A percentile compares a stretch with the other conserved stretches of the same genome.
These are phyloP conservation scores for Sternotherus odoratus DNA, from an alignment of 2,797 vertebrate species.

Conservation along the genomic window DNA sequence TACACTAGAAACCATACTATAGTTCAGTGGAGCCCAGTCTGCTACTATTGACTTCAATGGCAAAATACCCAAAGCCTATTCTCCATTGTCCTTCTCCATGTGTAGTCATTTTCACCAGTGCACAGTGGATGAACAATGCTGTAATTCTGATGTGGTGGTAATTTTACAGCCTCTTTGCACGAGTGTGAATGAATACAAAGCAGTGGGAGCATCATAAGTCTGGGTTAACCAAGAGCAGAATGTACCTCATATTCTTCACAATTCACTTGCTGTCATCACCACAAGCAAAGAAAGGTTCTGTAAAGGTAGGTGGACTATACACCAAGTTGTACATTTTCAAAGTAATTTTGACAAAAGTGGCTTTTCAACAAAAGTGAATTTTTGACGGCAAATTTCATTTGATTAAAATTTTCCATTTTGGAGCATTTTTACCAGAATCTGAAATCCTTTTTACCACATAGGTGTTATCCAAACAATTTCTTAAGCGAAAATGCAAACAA, in stretches of 20 bases:
- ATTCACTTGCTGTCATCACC: background rate
- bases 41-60: background rate
- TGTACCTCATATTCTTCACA: background rate
- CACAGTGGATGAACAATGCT: background rate
- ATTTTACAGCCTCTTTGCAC: background rate
- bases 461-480: background rate
- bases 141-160: background rate
- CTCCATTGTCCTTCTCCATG: background rate
- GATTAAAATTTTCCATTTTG: background rate
- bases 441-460: background rate
- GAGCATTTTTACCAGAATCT: background rate
- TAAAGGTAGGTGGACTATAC: background rate
- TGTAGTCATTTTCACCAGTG: background rate
- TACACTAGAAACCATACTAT: accelerated
- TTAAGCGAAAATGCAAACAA: background rate
- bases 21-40: background rate
- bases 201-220: background rate
- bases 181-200: background rate
- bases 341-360: background rate
- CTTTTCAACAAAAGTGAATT: background rate
- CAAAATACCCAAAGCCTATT: background rate
- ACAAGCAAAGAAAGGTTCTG: background rate
- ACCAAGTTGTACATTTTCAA: background rate
- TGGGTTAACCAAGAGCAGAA: background rate
- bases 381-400: background rate